Conservation (phyloP, 1,140 invertebrate genomes). For the Pogonomyrmex californicus region DNA sequence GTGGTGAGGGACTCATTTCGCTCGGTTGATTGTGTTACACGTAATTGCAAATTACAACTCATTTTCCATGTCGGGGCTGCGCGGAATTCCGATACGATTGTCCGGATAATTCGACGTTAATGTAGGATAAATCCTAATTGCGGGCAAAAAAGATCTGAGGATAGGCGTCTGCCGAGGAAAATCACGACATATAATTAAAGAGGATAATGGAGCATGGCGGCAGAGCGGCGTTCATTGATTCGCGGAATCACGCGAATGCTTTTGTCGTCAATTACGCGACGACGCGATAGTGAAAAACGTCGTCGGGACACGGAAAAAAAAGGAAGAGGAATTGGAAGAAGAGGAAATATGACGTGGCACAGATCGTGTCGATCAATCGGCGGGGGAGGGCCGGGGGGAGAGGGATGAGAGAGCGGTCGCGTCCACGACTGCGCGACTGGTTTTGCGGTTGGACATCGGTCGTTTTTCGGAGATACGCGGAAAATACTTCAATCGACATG, state of each 20-base stretch:
- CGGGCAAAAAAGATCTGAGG: not conserved
- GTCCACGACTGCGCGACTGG: conserved; percentile 72
- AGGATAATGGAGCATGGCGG: conserved; percentile 56
- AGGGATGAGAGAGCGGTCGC: conserved; percentile 44
- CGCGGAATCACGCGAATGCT: conserved; percentile 51
- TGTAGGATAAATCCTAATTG: conserved; percentile 66
- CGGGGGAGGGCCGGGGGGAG: not conserved
- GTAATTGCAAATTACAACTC: conserved; percentile 66
- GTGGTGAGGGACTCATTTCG: conserved; percentile 51
- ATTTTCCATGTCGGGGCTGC: conserved; percentile 36
- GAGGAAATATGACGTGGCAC: conserved; percentile 69
- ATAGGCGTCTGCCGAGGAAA: not conserved
- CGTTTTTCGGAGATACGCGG: conserved; percentile 67
- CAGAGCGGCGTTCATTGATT: conserved; percentile 43
- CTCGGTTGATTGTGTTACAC: conserved; percentile 63
- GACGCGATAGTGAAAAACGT: conserved; percentile 13
- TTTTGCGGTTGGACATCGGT: conserved; percentile 73
- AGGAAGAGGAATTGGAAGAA: conserved; percentile 40
- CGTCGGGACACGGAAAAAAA: not conserved
- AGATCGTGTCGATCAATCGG: conserved; percentile 70
- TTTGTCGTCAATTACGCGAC: conserved; percentile 75
- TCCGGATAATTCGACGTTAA: conserved; percentile 66
- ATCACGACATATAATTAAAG: conserved; percentile 52
- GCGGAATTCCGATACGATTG: conserved; percentile 62
- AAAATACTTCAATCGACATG: conserved; percentile 70